Evolutionary conservation across 1,140 invertebrate genomes (phyloP).

Genomic region (Pseudomyrmex gracilis): DNA sequence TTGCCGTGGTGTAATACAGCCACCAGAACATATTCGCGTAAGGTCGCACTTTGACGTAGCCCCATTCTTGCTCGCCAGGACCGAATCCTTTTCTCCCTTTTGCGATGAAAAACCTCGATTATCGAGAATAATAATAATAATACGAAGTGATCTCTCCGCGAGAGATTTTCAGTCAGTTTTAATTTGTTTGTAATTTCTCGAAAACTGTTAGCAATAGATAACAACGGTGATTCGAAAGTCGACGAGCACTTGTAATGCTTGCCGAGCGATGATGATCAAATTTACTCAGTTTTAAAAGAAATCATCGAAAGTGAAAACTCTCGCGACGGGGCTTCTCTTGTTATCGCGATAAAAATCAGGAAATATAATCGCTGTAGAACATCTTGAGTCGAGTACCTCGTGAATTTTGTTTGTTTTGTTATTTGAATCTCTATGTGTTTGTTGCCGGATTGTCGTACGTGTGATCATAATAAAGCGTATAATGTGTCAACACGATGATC

Average conservation of each 20-base stretch:
- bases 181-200: too few relatives aligned
- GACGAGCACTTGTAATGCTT: constrained; percentile 39
- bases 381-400: background rate
- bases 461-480: too few relatives aligned
- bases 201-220: background rate
- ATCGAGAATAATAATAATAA: constrained; percentile 6
- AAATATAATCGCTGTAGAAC: background rate
- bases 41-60: constrained; percentile 88
- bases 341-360: constrained; percentile 1
- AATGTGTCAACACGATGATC: too few relatives aligned
- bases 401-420: background rate
- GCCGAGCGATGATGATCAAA: constrained; percentile 33
- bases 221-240: constrained; percentile 37
- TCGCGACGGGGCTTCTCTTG: background rate
- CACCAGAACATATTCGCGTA: constrained; percentile 94
- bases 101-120: background rate
- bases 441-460: background rate
- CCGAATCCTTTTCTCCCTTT: constrained; percentile 84
- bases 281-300: constrained; percentile 61
- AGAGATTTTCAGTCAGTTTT: background rate
- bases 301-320: constrained; percentile 47
- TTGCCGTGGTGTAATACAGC: constrained; percentile 90
- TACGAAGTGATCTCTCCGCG: background rate
- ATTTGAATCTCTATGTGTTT: constrained; percentile 12
- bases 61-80: constrained; percentile 89